A percentile compares a stretch with the other conserved stretches of the same genome.
Evolutionary conservation across 2,113 vertebrate genomes (phyloP).

Genomic region (Gambusia holbrooki): DNA sequence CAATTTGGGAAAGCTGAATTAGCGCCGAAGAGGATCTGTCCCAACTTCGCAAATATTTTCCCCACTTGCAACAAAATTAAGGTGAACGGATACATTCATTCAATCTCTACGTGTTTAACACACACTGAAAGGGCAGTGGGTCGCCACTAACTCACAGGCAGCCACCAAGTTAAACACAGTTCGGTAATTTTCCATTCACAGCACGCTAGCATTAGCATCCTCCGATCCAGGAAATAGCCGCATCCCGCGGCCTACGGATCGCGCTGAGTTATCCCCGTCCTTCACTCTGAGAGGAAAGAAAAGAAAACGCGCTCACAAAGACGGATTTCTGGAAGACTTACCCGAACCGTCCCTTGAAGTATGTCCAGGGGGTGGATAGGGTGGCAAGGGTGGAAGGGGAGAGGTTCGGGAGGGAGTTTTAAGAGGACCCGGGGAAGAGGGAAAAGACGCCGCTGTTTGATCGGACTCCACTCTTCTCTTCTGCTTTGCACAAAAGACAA

Average conservation of each 20-base stretch:
- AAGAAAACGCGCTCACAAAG: slow-evolving; percentile 22
- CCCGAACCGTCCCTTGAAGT: slow-evolving; percentile 68
- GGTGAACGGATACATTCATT: fast-evolving
- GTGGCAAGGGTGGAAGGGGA: slow-evolving; percentile 81
- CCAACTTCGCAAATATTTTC: not conserved
- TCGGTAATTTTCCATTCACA: slow-evolving; percentile 50
- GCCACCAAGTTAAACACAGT: not conserved
- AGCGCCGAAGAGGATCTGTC: slow-evolving; percentile 6
- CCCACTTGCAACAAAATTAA: not conserved
- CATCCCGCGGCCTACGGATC: slow-evolving; percentile 71
- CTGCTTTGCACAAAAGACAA: slow-evolving; percentile 78
- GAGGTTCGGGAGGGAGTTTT: slow-evolving; percentile 83
- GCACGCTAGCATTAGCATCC: slow-evolving; percentile 53
- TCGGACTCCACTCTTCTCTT: slow-evolving; percentile 81
- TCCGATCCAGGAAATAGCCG: slow-evolving; percentile 55
- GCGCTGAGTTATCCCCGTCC: slow-evolving; percentile 58
- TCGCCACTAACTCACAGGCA: not conserved
- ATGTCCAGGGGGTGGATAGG: slow-evolving; percentile 78
- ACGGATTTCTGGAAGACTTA: slow-evolving; percentile 51
- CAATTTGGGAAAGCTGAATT: slow-evolving; percentile 30
- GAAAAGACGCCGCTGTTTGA: slow-evolving; percentile 76
- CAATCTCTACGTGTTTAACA: fast-evolving
- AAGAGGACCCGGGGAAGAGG: slow-evolving; percentile 83
- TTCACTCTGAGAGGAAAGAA: slow-evolving; percentile 39
- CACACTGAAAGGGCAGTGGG: fast-evolving